phyloP scores from a whole-genome alignment of 2,113 vertebrate genomes.

The Zosterops hypoxanthus region DNA sequence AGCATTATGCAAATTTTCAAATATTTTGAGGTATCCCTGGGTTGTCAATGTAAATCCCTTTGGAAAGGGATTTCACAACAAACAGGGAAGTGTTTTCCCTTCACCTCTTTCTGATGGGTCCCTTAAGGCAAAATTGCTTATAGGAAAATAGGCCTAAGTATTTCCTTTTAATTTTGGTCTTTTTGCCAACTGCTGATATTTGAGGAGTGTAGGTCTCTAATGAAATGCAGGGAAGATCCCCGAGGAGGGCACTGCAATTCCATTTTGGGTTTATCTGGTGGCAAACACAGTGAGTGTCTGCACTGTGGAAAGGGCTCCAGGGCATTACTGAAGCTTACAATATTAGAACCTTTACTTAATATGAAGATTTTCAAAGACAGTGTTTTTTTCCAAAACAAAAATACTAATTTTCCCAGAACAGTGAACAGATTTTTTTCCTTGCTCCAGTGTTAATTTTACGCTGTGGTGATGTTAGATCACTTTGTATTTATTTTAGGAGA shows the following conservation, averaged over 20 bases:
- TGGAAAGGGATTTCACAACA: neutral
- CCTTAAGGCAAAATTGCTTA: neutral
- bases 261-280: neutral
- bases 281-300: neutral
- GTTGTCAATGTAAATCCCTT: neutral
- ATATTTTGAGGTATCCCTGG: neutral
- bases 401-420: neutral
- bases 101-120: neutral
- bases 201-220: neutral
- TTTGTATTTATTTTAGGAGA: neutral
- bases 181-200: neutral
- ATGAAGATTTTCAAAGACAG: neutral
- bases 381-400: neutral
- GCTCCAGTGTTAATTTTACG: neutral
- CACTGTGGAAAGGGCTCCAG: neutral
- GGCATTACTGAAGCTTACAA: neutral
- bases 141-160: neutral
- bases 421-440: neutral
- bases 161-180: neutral
- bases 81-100: neutral
- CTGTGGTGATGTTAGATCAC: neutral
- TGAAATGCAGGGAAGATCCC: neutral
- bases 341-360: neutral
- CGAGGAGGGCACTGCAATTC: neutral
- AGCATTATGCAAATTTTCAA: slow-evolving; percentile 18